Evolutionary conservation across 1,140 invertebrate genomes (phyloP), one percentile per base, ranked within the genome.

Genomic region (Drosophila oshimai): DNA sequence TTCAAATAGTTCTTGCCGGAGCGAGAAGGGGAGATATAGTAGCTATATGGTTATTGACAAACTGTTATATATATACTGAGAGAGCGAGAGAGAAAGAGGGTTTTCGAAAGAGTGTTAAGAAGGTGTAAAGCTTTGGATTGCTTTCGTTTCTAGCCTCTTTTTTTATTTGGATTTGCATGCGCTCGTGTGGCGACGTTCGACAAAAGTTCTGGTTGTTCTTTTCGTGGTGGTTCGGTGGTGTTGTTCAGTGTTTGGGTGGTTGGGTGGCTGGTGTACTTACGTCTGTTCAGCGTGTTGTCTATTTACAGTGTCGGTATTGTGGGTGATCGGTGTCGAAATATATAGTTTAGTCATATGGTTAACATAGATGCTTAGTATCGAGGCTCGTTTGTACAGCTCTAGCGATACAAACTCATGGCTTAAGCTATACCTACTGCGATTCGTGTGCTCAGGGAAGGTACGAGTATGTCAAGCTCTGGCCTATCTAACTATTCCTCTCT

Each of bases 1-100:
- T 71, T 71, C 75, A 67, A 76, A 72, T 73, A 75, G 61, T 76
- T 86, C 81, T 87, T 86, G 75, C 71, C 65, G 70, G 36, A 71
- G 28, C 33, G 28, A 69, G 53, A 61, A 33, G 29, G 46, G 36
- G 46, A 71, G 41, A 46, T 42, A 46, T 41, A 37, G 41, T 49
- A 41, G 45, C 28, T 49, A 67, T 65, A 28, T 39, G 37, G 9
- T 20, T 41, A 58, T 58, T 58, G 33, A 12, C 42, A 54, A 54
- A 54, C 51, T 54, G 51, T 5, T 44, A 20, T 36, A 53, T 39
- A 54, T 29, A 45, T 44, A 68, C 31, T 70, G 53, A 37, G 37
- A 36, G 37, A 49, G 33, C 47, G 44, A 29, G 22, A 70, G 65
- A 45, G 57, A 53, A 42, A 84, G 45, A 54, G 24, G 42, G n/a